Base-by-base conservation (phyloP, 2,888 invertebrate species). In the Nebria salina region DNA sequence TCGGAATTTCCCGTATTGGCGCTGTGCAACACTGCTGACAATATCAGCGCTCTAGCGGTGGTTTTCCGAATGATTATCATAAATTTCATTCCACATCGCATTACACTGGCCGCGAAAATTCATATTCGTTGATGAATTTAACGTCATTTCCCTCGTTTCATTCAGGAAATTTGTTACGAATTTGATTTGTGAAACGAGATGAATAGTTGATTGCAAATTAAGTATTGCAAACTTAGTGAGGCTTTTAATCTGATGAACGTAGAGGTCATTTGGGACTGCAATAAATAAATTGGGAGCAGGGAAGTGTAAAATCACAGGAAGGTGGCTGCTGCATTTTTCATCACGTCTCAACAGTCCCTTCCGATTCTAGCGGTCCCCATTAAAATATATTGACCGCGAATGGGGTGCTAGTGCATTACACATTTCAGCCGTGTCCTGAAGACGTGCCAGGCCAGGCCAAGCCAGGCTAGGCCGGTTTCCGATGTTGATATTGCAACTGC, bases 331-430 rank as follows among this genome's bases (percentile, higher is more conserved):
- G 80, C 80, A 80, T 80, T 80, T 80, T 75, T 75, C 80, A 80
- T 80, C 20, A 80, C 64, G 4, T 20, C 77, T 64, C 76, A 80
- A 80, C 68, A 80, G 75, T 80, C 75, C 79, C 34, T 79, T 77
- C 54, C 54, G 54, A 54, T 54, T 79, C 74, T 65, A 73, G 65
- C 73, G 65, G 73, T 43, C 64, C 64, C 70, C 72, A 75, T 80
- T 80, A 80, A 75, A 80, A 80, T 80, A 80, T 80, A 80, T 75
- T 80, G 80, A 80, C 80, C 80, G 72, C 72, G 25, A 34, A 64
- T 20, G 65, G 76, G 75, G 41, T 75, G 25, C 65, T n/a, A 75
- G 79, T 75, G 79, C 75, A 75, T 79, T 75, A 68, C 77, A 77
- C 72, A 77, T 72, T 72, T 72, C 78, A 65, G 42, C 42, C 54